Percentiles rank a stretch among this genome's conserved stretches.
phyloP scores from a whole-genome alignment of 2,888 invertebrate genomes.

The Agrochola litura region DNA sequence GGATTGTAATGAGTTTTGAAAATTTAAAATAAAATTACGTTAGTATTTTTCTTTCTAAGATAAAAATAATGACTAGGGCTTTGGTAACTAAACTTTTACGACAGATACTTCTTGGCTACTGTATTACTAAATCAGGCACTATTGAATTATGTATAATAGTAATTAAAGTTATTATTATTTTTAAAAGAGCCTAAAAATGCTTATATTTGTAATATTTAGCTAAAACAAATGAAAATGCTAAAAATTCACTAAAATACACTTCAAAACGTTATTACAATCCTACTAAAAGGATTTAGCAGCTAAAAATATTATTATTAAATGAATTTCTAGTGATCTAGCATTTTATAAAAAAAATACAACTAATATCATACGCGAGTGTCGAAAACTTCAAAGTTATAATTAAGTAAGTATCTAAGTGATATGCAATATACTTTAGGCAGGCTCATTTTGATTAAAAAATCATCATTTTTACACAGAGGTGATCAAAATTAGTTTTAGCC shows the following conservation, averaged over 20 bases:
- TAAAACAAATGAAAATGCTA: conserved; percentile 12
- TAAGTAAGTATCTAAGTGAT: conserved; percentile 84
- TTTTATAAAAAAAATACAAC: conserved; percentile 70
- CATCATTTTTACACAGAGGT: conserved; percentile 41
- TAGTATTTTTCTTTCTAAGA: background rate
- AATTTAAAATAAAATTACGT: background rate
- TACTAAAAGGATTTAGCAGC: conserved; percentile 55
- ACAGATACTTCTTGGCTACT: conserved; percentile 16
- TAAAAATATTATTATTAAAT: conserved; percentile 66
- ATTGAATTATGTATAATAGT: background rate
- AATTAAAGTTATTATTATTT: conserved; percentile 13
- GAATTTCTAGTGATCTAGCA: conserved; percentile 72
- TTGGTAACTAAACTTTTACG: conserved; percentile 27
- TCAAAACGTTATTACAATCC: conserved; percentile 64
- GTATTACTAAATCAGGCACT: conserved; percentile 38
- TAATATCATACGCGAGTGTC: conserved; percentile 72
- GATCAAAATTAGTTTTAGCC: conserved; percentile 58
- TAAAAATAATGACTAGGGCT: conserved; percentile 41
- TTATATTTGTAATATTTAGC: background rate
- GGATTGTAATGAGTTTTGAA: conserved; percentile 70
- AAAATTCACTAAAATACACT: conserved; percentile 39
- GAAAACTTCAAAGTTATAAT: conserved; percentile 75
- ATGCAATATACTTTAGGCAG: conserved; percentile 89
- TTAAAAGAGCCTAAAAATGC: background rate
- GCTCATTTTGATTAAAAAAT: conserved; percentile 74